Percentiles rank a stretch among this genome's conserved stretches.
These are phyloP conservation scores for Macrotis lagotis DNA, from an alignment of 2,113 vertebrate genomes.

Conservation along the genomic window DNA sequence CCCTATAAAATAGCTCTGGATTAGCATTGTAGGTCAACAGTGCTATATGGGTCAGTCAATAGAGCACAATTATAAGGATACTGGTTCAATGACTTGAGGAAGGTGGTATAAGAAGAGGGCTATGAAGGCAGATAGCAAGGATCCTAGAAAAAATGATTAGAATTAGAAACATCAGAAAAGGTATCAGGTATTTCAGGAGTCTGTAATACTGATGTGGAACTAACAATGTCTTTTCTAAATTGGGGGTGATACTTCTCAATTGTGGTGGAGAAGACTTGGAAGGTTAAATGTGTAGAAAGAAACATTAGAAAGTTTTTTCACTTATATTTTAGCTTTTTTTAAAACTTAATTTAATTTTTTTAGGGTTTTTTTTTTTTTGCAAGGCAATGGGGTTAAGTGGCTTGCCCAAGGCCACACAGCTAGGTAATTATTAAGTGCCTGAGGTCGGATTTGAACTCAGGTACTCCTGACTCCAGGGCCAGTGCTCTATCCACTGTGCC, in stretches of 20 bases:
- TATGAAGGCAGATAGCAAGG: background rate
- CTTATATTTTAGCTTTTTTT: no score
- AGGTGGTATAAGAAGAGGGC: background rate
- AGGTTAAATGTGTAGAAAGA: no score
- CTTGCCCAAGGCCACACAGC: no score
- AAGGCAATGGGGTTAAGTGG: no score
- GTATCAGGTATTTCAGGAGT: background rate
- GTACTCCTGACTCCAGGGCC: no score
- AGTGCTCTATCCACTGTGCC: no score
- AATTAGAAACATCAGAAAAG: background rate
- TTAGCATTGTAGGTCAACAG: slow-evolving; percentile 7
- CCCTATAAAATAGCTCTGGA: slow-evolving; percentile 31
- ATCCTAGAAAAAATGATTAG: background rate
- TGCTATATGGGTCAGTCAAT: background rate
- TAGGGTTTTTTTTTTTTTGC: no score
- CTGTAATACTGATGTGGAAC: accelerated
- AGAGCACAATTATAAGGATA: background rate
- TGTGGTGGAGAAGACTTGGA: no score
- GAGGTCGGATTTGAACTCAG: no score
- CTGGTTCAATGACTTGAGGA: background rate
- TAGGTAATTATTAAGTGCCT: no score
- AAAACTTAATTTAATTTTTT: no score
- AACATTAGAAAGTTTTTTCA: no score
- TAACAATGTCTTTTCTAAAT: background rate
- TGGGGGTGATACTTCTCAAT: background rate